Conservation (phyloP, 2,888 invertebrate genomes). For the Cecidostiba fungosa region DNA sequence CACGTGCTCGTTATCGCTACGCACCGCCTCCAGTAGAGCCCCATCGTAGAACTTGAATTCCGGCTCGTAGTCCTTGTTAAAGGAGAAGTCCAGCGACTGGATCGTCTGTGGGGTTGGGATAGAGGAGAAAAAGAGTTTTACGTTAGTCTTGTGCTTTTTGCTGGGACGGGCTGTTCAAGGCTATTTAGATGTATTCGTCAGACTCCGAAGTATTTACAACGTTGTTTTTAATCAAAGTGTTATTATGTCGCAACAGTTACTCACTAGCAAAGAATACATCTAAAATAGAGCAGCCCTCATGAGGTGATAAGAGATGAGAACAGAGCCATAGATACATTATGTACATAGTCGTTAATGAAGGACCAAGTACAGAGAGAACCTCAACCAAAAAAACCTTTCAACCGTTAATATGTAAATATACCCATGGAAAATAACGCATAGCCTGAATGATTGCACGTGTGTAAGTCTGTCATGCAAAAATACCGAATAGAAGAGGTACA, state of each 20-base stretch:
- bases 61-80: constrained; percentile 94
- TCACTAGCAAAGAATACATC: constrained; percentile 40
- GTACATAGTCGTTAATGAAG: constrained; percentile 23
- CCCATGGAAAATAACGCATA: constrained; percentile 25
- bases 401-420: constrained; percentile 40
- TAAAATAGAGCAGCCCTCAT: background rate
- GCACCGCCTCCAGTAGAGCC: constrained; percentile 91
- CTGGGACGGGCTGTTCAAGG: background rate
- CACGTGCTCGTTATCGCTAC: constrained; percentile 87
- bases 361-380: constrained; percentile 5
- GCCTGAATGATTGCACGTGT: background rate
- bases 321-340: constrained; percentile 14
- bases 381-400: constrained; percentile 36
- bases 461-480: background rate
- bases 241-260: background rate
- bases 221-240: background rate
- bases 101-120: constrained; percentile 83
- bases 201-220: background rate
- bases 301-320: background rate
- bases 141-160: constrained; percentile 43
- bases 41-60: constrained; percentile 97
- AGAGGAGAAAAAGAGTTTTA: constrained; percentile 28
- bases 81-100: constrained; percentile 95
- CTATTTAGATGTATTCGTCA: constrained; percentile 29
- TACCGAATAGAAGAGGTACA: background rate